Base-by-base conservation (phyloP, 1,140 invertebrate genomes). In the Drosophila tristis region DNA sequence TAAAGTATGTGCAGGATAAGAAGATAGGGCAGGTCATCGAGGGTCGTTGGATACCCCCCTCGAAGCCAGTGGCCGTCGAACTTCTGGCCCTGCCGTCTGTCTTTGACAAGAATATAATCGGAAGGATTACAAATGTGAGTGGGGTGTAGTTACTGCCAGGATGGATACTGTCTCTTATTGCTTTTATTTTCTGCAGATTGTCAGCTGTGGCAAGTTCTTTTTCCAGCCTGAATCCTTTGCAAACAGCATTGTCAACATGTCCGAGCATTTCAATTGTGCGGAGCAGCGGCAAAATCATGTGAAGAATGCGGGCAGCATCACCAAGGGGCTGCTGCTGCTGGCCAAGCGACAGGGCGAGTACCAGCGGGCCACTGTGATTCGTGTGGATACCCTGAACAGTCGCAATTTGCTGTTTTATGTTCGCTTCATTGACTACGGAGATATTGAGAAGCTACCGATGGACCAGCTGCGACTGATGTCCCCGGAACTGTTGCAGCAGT, bases 351-450 rank as follows among this genome's bases (percentile, higher is more conserved):
- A 65, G 29, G 79, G 75, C 7, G 6, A 59, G 11, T 89, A 73
- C 16, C 80, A 90, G 16, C 74, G 89, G 6, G 90, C 85, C 2
- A 49, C 39, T 5, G 73, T 91, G 3, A 16, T 74, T 55, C 92
- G 68, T n/a, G 81, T 71, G 1, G 79, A 80, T 23, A 58, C 47
- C 1, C 72, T 59, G n/a, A 44, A 53, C 13, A 57, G 62, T 50
- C 29, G 48, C 0, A 35, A 61, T 44, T 72, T 78, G 2, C 63
- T 67, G 35, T 91, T 91, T 47, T 72, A 93, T 93, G 94, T 98
- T 4, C 93, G 95, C 49, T 97, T 95, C 84, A 94, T 98, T 20
- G 97, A 98, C 91, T 96, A 94, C 92, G 97, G 97, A n/a, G 95
- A 94, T 71, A 92, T 78, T 4, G 92, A 92, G 2, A 85, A 93